phyloP scores from a whole-genome alignment of 1,140 invertebrate genomes.

The Pygmarrhopalites habei region DNA sequence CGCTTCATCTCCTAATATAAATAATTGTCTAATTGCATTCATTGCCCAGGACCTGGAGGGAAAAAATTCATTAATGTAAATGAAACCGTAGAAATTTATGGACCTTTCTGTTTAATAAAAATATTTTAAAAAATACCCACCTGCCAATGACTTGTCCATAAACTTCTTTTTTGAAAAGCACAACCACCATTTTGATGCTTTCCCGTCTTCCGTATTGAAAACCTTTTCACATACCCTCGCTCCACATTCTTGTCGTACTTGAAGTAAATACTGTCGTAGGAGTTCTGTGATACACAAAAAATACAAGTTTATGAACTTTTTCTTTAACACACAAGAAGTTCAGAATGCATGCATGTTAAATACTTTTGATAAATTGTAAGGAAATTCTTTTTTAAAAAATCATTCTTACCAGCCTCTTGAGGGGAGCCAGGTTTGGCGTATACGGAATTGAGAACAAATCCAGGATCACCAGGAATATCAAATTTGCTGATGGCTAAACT shows the following conservation, averaged over 20 bases:
- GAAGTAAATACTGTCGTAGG: slow-evolving; percentile 87
- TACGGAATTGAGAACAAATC: slow-evolving; percentile 95
- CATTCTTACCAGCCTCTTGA: slow-evolving; percentile 75
- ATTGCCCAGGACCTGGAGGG: too few relatives aligned
- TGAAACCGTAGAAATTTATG: too few relatives aligned
- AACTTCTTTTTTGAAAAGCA: slow-evolving; percentile 99
- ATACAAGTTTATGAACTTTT: too few relatives aligned
- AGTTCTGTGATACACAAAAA: slow-evolving; percentile 58
- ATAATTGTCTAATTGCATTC: too few relatives aligned
- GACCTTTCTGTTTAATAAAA: too few relatives aligned
- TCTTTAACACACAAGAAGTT: too few relatives aligned
- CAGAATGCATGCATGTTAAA: too few relatives aligned
- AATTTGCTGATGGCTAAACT: slow-evolving; percentile 89
- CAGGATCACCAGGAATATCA: slow-evolving; percentile 91
- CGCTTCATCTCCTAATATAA: too few relatives aligned
- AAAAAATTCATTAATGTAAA: too few relatives aligned
- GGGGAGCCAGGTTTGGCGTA: slow-evolving; percentile 78
- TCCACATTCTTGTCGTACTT: slow-evolving; percentile 92
- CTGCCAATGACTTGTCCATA: slow-evolving; percentile 96
- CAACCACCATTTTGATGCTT: slow-evolving; percentile 99
- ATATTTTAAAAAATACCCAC: too few relatives aligned
- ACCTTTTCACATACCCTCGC: slow-evolving; percentile 83
- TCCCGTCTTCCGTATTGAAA: slow-evolving; percentile 79
- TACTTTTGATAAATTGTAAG: too few relatives aligned
- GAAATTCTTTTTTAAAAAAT: too few relatives aligned